Percentiles rank a stretch among this genome's conserved stretches.
phyloP scores from a whole-genome alignment of 2,888 invertebrate species.

The Acrobasis repandana region DNA sequence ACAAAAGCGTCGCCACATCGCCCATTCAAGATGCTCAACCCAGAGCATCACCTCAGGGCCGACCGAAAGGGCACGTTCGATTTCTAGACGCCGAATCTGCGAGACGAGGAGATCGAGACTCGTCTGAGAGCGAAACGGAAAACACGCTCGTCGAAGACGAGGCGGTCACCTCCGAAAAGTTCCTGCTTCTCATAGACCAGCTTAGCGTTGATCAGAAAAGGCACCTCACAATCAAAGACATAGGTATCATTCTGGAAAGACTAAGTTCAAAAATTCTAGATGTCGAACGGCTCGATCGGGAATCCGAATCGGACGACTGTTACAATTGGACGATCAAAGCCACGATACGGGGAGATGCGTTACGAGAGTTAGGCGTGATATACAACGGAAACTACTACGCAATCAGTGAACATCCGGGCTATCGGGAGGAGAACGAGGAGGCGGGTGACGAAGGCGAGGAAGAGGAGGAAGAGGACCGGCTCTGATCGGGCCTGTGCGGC shows the following conservation, averaged over 20 bases:
- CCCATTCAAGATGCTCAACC: constrained; percentile 92
- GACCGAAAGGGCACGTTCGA: constrained; percentile 91
- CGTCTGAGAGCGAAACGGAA: constrained; percentile 96
- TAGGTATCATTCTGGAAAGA: constrained; percentile 96
- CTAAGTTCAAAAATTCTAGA: constrained; percentile 96
- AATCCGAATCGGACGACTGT: constrained; percentile 96
- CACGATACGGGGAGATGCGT: constrained; percentile 94
- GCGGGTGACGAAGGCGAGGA: constrained; percentile 92
- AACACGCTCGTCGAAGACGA: constrained; percentile 97
- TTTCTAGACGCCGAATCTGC: constrained; percentile 90
- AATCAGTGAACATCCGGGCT: constrained; percentile 96
- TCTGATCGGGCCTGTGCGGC: constrained; percentile 83
- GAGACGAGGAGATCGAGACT: constrained; percentile 88
- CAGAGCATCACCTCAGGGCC: constrained; percentile 86
- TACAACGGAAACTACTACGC: constrained; percentile 98
- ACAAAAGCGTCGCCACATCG: constrained; percentile 96
- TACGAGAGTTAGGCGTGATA: constrained; percentile 95
- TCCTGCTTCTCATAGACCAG: constrained; percentile 96
- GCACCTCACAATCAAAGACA: constrained; percentile 96
- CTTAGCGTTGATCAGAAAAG: constrained; percentile 95
- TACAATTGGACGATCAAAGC: constrained; percentile 99
- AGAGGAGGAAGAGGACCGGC: constrained; percentile 89
- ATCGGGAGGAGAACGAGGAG: constrained; percentile 94
- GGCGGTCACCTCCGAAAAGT: constrained; percentile 94
- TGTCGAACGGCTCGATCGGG: constrained; percentile 95